Conservation (phyloP, 2,113 vertebrate genomes). For the Fukomys damarensis region DNA sequence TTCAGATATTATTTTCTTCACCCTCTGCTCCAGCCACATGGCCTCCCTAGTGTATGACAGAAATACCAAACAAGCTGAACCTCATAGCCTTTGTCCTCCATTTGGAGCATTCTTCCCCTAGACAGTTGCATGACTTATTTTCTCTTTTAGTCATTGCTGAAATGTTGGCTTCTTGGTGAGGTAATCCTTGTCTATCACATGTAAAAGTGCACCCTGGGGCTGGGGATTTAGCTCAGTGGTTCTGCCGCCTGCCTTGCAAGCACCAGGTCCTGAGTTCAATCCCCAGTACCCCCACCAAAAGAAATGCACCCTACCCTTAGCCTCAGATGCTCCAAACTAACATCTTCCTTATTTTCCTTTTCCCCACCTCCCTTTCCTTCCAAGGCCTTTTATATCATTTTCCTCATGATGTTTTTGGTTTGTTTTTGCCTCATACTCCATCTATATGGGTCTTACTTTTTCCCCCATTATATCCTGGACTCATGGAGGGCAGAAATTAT, state of each 20-base stretch:
- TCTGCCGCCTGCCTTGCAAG: no score
- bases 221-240: no score
- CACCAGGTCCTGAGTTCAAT: no score
- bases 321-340: slow-evolving; percentile 17
- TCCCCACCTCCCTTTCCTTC: not conserved
- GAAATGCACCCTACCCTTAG: no score
- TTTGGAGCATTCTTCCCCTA: not conserved
- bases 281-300: no score
- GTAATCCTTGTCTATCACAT: not conserved
- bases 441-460: not conserved
- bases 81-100: not conserved
- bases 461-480: not conserved
- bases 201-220: not conserved
- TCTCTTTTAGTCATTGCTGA: slow-evolving; percentile 27
- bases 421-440: slow-evolving; percentile 7
- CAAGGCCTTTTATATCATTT: slow-evolving; percentile 49
- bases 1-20: not conserved
- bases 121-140: not conserved
- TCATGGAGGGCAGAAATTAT: not conserved
- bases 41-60: slow-evolving; percentile 21
- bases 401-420: not conserved
- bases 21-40: not conserved
- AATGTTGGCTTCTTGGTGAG: slow-evolving; percentile 36
- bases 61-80: slow-evolving; percentile 13
- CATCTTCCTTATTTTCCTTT: not conserved